Evolutionary conservation across 2,113 vertebrate genomes (phyloP).

Genomic region (Apus apus): DNA sequence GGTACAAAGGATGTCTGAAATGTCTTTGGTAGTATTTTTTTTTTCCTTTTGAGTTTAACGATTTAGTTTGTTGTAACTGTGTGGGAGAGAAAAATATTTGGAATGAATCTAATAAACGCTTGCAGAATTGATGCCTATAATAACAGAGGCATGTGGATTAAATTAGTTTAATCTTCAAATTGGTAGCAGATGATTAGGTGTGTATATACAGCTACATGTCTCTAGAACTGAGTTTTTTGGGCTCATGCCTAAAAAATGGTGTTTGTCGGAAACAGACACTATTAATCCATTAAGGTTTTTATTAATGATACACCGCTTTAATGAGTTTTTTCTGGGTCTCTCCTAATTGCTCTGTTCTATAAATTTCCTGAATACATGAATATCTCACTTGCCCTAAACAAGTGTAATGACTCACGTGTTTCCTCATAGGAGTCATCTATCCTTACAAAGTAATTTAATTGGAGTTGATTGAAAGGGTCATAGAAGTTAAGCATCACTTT

Average conservation of each 20-base stretch:
- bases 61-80: background rate
- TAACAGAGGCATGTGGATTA: background rate
- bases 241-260: background rate
- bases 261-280: background rate
- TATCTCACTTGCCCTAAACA: background rate
- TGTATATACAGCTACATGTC: background rate
- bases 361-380: background rate
- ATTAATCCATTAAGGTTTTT: conserved; percentile 2
- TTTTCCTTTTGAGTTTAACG: background rate
- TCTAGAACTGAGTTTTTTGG: background rate
- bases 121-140: background rate
- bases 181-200: background rate
- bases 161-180: background rate
- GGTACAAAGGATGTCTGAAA: conserved; percentile 5
- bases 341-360: background rate
- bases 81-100: background rate
- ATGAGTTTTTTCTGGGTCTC: background rate
- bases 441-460: background rate
- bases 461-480: background rate
- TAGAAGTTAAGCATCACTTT: background rate
- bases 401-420: background rate
- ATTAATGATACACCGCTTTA: background rate
- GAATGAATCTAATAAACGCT: background rate
- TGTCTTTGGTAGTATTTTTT: background rate
- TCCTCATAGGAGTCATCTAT: background rate